A percentile compares a stretch with the other conserved stretches of the same genome.
Evolutionary conservation across 2,113 vertebrate genomes (phyloP).

Genomic region (Paradoxurus hermaphroditus): DNA sequence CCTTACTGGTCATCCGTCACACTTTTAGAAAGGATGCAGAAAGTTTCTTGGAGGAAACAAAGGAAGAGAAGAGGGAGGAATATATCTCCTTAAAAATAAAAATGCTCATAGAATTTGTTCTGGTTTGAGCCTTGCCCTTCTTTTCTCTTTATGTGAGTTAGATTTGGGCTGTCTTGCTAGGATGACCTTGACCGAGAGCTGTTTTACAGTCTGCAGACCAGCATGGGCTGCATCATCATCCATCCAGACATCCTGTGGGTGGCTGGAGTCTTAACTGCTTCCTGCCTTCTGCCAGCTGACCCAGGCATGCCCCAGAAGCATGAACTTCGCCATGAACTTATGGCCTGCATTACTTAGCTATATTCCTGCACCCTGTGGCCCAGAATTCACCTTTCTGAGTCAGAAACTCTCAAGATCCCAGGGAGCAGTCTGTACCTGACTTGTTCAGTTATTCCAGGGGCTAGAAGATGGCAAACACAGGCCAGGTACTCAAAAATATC

Average conservation of each 20-base stretch:
- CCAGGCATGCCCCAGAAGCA: background rate
- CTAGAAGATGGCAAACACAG: background rate
- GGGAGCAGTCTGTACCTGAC: background rate
- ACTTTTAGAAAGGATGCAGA: background rate
- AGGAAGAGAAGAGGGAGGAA: background rate
- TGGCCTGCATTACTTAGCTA: background rate
- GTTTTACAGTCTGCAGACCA: background rate
- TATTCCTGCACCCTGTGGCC: background rate
- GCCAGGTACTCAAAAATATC: background rate
- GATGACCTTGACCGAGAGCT: background rate
- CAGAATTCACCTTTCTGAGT: background rate
- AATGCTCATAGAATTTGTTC: background rate
- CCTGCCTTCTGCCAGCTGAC: background rate
- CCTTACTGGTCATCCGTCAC: background rate
- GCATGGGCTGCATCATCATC: background rate
- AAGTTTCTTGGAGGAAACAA: slow-evolving; percentile 14
- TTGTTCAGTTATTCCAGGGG: background rate
- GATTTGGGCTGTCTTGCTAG: background rate
- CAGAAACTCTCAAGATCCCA: background rate
- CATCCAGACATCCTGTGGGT: background rate
- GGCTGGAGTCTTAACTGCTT: background rate
- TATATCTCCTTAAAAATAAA: background rate
- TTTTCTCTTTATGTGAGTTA: background rate
- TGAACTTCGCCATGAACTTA: background rate
- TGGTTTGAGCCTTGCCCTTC: background rate